Base-by-base conservation (phyloP, 2,113 vertebrate species). In the Pycnonotus jocosus region DNA sequence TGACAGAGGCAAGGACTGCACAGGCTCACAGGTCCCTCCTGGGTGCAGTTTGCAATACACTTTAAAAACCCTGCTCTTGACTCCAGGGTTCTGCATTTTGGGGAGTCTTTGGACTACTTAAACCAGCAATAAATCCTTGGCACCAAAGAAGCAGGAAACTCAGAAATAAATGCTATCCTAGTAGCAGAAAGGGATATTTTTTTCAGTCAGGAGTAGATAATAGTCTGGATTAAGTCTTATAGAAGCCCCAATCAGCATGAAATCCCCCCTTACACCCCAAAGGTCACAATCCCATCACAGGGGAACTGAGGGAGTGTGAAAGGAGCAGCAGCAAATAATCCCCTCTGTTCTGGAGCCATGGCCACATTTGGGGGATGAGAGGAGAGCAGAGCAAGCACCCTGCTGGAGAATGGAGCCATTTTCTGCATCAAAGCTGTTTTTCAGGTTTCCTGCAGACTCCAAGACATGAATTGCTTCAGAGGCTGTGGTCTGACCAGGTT, bases 141-240 rank as follows among this genome's bases (percentile, higher is more conserved):
- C 9, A 37, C 22, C 1, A 0, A 0, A 53, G 7, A 12, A 10
- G 7, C 54, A 61, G 42, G 6, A 19, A 74, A 54, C 5, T 56
- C 25, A 19, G 31, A 78, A 84, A 78, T 47, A 57, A 47, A 58
- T 45, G 20, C 23, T 45, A 24, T 15, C 35, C 24, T 60, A 35
- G 27, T 19, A 81, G 23, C 35, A 90, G 28, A 35, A 94, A 80
- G 9, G 30, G 21, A 5, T 70, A 3, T 27, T 68, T 54, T 80
- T 79, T n/a, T 62, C 61, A 65, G 57, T 11, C 25, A 94, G 23
- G 47, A 50, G 33, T 12, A 20, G 9, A 30, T 38, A 23, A 62
- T 8, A 58, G 7, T 12, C 53, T 76, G 33, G 20, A 50, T 87
- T 58, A 58, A 71, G 9, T 12, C 17, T 57, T 45, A 51, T 5